Evolutionary conservation across 53 echinoderm and acorn worm species (phyloP).

Genomic region (Actinopyga echinites): DNA sequence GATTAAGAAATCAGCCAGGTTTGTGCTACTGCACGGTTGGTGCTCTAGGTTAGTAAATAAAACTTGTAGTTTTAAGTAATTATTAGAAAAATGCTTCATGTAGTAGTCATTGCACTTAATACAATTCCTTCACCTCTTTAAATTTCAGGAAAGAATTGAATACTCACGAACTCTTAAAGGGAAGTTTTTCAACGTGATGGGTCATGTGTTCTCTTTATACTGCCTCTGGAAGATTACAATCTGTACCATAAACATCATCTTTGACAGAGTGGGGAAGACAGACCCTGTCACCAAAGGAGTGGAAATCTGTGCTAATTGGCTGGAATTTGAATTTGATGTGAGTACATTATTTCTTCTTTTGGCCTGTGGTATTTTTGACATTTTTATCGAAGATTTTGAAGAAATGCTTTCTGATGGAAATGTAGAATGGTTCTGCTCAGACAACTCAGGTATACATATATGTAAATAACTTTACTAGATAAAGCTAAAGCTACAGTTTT

Average conservation of each 20-base stretch:
- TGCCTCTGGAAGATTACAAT: slow-evolving; percentile 98
- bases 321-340: slow-evolving; percentile 95
- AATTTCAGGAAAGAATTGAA: slow-evolving; percentile 80
- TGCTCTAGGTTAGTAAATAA: too few relatives aligned
- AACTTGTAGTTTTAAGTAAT: too few relatives aligned
- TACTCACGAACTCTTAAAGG: slow-evolving; percentile 90
- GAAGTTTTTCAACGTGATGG: slow-evolving; percentile 93
- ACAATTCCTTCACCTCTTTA: neutral
- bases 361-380: neutral
- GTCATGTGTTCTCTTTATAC: slow-evolving; percentile 94
- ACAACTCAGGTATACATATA: too few relatives aligned
- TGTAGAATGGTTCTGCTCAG: too few relatives aligned
- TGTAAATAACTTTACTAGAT: too few relatives aligned
- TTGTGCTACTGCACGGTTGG: too few relatives aligned
- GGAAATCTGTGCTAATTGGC: slow-evolving; percentile 85
- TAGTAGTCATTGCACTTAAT: neutral
- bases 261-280: slow-evolving; percentile 97
- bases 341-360: slow-evolving; percentile 13
- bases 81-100: too few relatives aligned
- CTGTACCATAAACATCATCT: slow-evolving; percentile 97
- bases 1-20: too few relatives aligned
- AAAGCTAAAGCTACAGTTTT: too few relatives aligned
- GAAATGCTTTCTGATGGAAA: too few relatives aligned
- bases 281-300: slow-evolving; percentile 97
- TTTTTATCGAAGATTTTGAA: neutral